phyloP scores from a whole-genome alignment of 1,140 invertebrate species.

The Globodera ellingtonae region DNA sequence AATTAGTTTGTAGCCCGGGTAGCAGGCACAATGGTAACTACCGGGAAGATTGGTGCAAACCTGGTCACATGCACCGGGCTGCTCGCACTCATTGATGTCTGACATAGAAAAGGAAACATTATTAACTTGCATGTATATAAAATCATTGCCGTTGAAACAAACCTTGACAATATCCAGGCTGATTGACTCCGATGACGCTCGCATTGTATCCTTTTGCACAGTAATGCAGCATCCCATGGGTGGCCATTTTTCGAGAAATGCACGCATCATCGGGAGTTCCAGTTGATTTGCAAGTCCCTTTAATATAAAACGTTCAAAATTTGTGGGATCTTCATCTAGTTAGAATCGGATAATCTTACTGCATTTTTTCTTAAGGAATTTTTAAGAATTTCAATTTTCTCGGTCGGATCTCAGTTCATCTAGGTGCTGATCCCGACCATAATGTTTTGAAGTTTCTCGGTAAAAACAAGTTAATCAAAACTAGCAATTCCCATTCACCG shows the following conservation, averaged over 20 bases:
- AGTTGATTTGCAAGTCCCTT: slow-evolving; percentile 15
- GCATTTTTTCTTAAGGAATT: no score
- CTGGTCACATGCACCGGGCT: slow-evolving; percentile 80
- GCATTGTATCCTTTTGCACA: slow-evolving; percentile 37
- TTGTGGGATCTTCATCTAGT: no score
- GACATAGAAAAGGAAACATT: slow-evolving; percentile 32
- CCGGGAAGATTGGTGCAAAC: slow-evolving; percentile 71
- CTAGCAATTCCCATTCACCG: no score
- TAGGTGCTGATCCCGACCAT: no score
- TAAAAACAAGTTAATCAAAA: no score
- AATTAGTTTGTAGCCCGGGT: slow-evolving; percentile 79
- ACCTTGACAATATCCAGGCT: slow-evolving; percentile 48
- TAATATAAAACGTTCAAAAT: no score
- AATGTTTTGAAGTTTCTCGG: no score
- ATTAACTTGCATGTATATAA: background rate
- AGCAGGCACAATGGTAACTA: slow-evolving; percentile 80
- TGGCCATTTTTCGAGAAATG: slow-evolving; percentile 38
- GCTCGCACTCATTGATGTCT: slow-evolving; percentile 90
- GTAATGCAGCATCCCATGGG: slow-evolving; percentile 36
- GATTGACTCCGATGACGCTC: background rate
- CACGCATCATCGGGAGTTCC: slow-evolving; percentile 37
- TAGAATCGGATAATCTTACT: no score
- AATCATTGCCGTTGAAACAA: background rate
- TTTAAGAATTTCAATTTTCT: no score
- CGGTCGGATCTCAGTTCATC: no score